A percentile compares a stretch with the other conserved stretches of the same genome.
phyloP scores from a whole-genome alignment of 2,888 invertebrate species.

The Colletes collaris region DNA sequence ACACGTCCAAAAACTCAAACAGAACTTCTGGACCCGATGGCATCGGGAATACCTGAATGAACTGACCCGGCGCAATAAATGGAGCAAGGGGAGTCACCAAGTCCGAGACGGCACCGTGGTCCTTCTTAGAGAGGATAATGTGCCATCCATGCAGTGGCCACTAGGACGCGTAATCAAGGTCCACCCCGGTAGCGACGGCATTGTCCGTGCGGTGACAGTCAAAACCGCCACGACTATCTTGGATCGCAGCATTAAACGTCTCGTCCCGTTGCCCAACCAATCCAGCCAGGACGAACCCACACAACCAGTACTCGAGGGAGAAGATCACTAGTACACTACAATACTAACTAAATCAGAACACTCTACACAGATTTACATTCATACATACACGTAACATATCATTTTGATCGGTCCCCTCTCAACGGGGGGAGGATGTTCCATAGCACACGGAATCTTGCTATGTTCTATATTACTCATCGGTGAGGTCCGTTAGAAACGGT shows the following conservation, averaged over 20 bases:
- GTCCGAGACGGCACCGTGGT: slow-evolving; percentile 5
- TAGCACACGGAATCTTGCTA: too few relatives aligned
- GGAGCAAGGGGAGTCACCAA: background rate
- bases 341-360: background rate
- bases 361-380: too few relatives aligned
- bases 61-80: slow-evolving; percentile 2
- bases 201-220: background rate
- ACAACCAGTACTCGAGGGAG: too few relatives aligned
- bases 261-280: too few relatives aligned
- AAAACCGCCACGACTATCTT: too few relatives aligned
- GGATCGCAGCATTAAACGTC: too few relatives aligned
- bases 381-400: background rate
- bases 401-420: slow-evolving; percentile 10
- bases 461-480: too few relatives aligned
- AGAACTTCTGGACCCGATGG: slow-evolving; percentile 19
- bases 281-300: too few relatives aligned
- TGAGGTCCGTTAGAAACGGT: too few relatives aligned
- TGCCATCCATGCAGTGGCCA: slow-evolving; percentile 4
- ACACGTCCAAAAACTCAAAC: background rate
- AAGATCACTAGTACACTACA: too few relatives aligned
- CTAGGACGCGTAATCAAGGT: background rate
- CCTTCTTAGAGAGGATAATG: background rate
- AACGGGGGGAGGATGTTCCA: slow-evolving; percentile 12
- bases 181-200: slow-evolving; percentile 12
- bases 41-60: slow-evolving; percentile 11